Base-by-base conservation (phyloP, 1,140 invertebrate species). In the Arion vulgaris region DNA sequence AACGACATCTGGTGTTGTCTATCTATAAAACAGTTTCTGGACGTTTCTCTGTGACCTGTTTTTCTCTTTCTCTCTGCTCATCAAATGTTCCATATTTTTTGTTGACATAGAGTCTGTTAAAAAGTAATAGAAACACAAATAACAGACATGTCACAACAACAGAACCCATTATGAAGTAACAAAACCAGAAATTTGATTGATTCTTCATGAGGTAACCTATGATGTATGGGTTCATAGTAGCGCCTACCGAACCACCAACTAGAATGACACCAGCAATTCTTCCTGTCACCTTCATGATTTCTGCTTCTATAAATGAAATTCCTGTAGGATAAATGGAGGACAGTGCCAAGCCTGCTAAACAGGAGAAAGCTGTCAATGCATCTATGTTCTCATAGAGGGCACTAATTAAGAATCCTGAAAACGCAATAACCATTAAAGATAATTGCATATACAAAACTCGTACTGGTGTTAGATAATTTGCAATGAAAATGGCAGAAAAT, bases 141-240 rank as follows among this genome's bases (percentile, higher is more conserved):
- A 34, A 38, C 13, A 84, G 68, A 75, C 82, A 84, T 17, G 83
- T 23, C 17, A 68, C 5, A 32, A 82, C 23, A 34, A 82, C 77
- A 53, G 85, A 53, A 19, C 0, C 66, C 13, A 84, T 19, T 19
- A 88, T 62, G n/a, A 88, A 66, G 82, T 88, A 88, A 0, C 66
- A 62, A 73, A 83, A 87, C 86, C 88, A 87, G 83, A 86, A 86
- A n/a, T 84, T 84, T 23, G 74, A 79, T n/a, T 83, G 45, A 0
- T 85, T 36, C 19, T 87, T 80, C 83, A 88, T 86, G 41, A 88
- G 66, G 23, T 77, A 78, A 17, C 88, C 88, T 4, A 87, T 28
- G n/a, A 85, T 28, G 11, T 85, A 32, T 0, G 88, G 86, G 34
- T 84, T 85, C 0, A 79, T 34, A 68, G 85, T 86, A 0, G 66